Conservation (phyloP, 92 coral and sea anemone species). For the Porites lobata region DNA sequence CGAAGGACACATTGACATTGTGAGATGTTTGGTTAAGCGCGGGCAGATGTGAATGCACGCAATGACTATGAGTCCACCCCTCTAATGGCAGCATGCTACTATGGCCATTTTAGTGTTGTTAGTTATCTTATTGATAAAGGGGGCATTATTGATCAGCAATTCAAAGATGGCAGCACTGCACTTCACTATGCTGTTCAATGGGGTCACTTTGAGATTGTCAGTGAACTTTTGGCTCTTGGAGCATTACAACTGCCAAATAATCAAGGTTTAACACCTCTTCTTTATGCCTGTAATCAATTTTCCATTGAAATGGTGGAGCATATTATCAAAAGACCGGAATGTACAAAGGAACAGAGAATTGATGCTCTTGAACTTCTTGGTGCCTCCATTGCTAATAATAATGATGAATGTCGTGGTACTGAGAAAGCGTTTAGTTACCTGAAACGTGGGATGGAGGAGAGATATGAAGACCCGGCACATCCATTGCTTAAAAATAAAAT, state of each 20-base stretch:
- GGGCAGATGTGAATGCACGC: conserved; percentile 74
- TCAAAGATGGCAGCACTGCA: conserved; percentile 74
- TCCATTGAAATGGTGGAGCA: conserved; percentile 71
- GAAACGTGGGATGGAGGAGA: conserved; percentile 61
- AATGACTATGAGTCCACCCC: conserved; percentile 77
- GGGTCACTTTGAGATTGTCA: conserved; percentile 68
- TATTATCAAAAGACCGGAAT: conserved; percentile 48
- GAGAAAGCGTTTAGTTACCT: conserved; percentile 50
- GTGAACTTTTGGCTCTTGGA: conserved; percentile 53
- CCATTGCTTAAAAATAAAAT: background rate
- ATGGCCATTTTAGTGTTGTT: conserved; percentile 75
- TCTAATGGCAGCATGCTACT: conserved; percentile 74
- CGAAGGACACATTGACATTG: too few relatives aligned
- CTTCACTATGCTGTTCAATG: conserved; percentile 76
- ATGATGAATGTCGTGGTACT: conserved; percentile 52
- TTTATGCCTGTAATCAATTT: conserved; percentile 75
- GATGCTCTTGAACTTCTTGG: conserved; percentile 75
- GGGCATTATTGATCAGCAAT: conserved; percentile 69
- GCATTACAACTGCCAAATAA: conserved; percentile 66
- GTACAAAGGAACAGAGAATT: conserved; percentile 49
- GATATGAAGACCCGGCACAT: conserved; percentile 38
- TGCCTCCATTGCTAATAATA: conserved; percentile 73
- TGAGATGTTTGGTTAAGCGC: too few relatives aligned
- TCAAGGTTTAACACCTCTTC: conserved; percentile 71
- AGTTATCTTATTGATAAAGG: conserved; percentile 68